Percentiles rank a stretch among this genome's conserved stretches.
Evolutionary conservation across 2,888 invertebrate genomes (phyloP).

Genomic region (Diloba caeruleocephala): DNA sequence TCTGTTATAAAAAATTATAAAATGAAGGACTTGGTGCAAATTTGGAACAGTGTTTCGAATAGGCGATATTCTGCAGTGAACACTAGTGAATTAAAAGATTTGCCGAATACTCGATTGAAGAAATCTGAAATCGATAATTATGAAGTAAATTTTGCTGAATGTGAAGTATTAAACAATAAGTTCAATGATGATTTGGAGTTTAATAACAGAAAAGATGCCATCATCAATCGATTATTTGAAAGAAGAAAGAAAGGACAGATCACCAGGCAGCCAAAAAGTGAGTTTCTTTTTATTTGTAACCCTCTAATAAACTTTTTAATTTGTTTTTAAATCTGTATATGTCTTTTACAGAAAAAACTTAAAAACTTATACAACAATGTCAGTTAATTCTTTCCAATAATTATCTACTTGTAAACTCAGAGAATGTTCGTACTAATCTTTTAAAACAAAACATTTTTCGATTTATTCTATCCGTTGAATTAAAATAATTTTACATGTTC

Average conservation of each 20-base stretch:
- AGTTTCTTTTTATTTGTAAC: conserved; percentile 56
- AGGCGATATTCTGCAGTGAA: conserved; percentile 89
- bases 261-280: conserved; percentile 79
- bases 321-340: too few relatives aligned
- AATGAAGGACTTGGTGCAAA: conserved; percentile 91
- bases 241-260: conserved; percentile 72
- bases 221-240: conserved; percentile 80
- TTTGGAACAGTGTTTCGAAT: conserved; percentile 87
- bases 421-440: too few relatives aligned
- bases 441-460: too few relatives aligned
- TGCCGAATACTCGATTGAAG: conserved; percentile 72
- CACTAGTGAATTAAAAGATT: conserved; percentile 73
- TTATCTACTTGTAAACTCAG: too few relatives aligned
- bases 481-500: too few relatives aligned
- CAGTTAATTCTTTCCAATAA: too few relatives aligned
- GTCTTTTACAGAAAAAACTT: too few relatives aligned
- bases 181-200: conserved; percentile 77
- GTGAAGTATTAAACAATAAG: conserved; percentile 77
- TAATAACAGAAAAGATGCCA: conserved; percentile 73
- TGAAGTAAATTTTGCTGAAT: conserved; percentile 76
- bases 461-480: too few relatives aligned
- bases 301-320: background rate
- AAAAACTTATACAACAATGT: too few relatives aligned
- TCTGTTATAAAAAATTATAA: too few relatives aligned
- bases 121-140: conserved; percentile 72